Evolutionary conservation across 2,888 invertebrate species (phyloP), one percentile per base, ranked within the genome.

Genomic region (Oxycera nigricornis): DNA sequence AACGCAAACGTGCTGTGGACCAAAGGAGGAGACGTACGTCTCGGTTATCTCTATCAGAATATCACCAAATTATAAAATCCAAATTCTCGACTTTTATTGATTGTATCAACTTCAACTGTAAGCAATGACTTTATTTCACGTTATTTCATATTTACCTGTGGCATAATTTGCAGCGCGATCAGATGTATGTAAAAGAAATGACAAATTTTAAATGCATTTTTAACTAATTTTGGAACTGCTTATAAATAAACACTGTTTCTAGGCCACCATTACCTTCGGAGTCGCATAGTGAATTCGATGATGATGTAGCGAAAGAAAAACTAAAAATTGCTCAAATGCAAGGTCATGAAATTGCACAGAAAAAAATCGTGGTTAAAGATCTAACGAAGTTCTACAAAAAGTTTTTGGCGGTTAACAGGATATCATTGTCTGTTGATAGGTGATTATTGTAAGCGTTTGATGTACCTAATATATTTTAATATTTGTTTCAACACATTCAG

Each of bases 361-460:
- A 88, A 77, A 87, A 86, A 2, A 24, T 65, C 7, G 55, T 70
- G 1, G 46, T 90, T 3, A 87, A 86, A 62, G 86, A 88, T 76
- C 85, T 94, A 17, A 88, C 90, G 30, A 94, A 94, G 83, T 89
- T 88, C 80, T 94, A 94, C 80, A 89, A 89, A 11, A 87, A 87
- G 0, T 86, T 92, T 74, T 83, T 90, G 57, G 94, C 94, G 1
- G 94, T 95, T 0, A 90, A 93, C 81, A 90, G 90, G 77, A 85
- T 92, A 2, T 90, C 88, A 4, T 86, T 88, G 77, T 84, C 87
- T 6, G 31, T 77, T 24, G 39, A 76, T 46, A 28, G 65, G 74
- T 76, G 30, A 67, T 26, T 55, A 2, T 4, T 50, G 50, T 20
- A 41, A 55, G n/a, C 24, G 28, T 17, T 46, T 39, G 17, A 2